phyloP scores from a whole-genome alignment of 2,888 invertebrate genomes.

The Lydus trimaculatus region DNA sequence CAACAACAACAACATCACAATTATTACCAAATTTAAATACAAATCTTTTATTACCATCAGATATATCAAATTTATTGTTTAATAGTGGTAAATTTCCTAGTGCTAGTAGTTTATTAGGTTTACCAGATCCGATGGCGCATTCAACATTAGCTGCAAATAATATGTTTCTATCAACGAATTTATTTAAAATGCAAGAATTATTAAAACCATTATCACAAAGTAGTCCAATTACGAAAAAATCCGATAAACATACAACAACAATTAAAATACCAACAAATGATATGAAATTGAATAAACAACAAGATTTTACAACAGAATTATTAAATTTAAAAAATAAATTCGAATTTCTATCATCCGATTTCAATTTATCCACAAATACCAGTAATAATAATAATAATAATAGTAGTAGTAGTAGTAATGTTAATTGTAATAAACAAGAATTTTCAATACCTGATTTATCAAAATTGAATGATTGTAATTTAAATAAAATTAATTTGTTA shows the following conservation, averaged over 20 bases:
- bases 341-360: slow-evolving; percentile 60
- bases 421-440: slow-evolving; percentile 40
- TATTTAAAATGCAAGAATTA: slow-evolving; percentile 75
- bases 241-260: slow-evolving; percentile 38
- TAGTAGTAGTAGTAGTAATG: slow-evolving; percentile 39
- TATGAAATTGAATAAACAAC: slow-evolving; percentile 58
- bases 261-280: slow-evolving; percentile 55
- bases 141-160: slow-evolving; percentile 79
- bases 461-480: slow-evolving; percentile 55
- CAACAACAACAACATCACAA: slow-evolving; percentile 35
- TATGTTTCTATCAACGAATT: slow-evolving; percentile 75
- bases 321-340: slow-evolving; percentile 61
- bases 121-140: slow-evolving; percentile 80
- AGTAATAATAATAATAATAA: slow-evolving; percentile 32
- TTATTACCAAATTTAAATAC: slow-evolving; percentile 58
- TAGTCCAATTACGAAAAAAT: slow-evolving; percentile 61
- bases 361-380: slow-evolving; percentile 45
- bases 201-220: slow-evolving; percentile 68
- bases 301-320: slow-evolving; percentile 63
- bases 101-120: slow-evolving; percentile 67
- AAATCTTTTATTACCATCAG: slow-evolving; percentile 69
- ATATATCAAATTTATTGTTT: slow-evolving; percentile 73
- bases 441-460: slow-evolving; percentile 60
- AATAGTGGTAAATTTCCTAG: slow-evolving; percentile 72
- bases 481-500: slow-evolving; percentile 46